Percentiles rank a stretch among this genome's conserved stretches.
These are phyloP conservation scores for Cryptomyrus ogoouensis DNA, from an alignment of 2,113 vertebrate species.

Conservation along the genomic window DNA sequence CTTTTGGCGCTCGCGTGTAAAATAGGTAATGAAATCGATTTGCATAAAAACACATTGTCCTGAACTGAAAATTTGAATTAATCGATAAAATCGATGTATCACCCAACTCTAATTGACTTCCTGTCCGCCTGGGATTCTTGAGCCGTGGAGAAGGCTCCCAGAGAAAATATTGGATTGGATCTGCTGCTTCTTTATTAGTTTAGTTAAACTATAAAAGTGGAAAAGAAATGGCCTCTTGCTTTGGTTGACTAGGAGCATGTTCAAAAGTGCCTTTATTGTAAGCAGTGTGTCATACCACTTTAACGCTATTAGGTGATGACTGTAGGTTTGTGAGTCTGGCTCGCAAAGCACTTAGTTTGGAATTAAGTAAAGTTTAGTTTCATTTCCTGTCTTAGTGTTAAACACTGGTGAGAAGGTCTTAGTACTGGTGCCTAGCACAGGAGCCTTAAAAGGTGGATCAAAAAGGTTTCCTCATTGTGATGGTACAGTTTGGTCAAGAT, in stretches of 20 bases:
- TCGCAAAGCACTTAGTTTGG: not conserved
- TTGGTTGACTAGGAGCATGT: not conserved
- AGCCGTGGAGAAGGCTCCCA: not conserved
- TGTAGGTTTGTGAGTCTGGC: not conserved
- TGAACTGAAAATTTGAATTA: no score
- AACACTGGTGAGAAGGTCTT: not conserved
- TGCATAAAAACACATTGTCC: no score
- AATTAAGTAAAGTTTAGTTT: not conserved
- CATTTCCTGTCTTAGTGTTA: not conserved
- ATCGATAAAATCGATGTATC: no score
- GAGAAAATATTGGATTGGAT: not conserved
- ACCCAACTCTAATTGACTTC: not conserved
- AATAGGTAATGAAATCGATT: no score
- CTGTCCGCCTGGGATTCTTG: not conserved
- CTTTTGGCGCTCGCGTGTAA: no score
- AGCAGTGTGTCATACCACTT: constrained; percentile 31
- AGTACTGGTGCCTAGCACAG: not conserved
- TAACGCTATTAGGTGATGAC: not conserved
- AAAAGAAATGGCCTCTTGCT: constrained; percentile 27
- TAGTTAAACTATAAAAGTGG: constrained; percentile 1
- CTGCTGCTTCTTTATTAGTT: not conserved
- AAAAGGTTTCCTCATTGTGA: not conserved
- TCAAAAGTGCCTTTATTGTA: constrained; percentile 34
- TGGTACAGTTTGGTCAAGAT: not conserved
- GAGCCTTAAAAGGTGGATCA: not conserved